Conservation (phyloP, 2,113 vertebrate species). For the Edolisoma coerulescens region DNA sequence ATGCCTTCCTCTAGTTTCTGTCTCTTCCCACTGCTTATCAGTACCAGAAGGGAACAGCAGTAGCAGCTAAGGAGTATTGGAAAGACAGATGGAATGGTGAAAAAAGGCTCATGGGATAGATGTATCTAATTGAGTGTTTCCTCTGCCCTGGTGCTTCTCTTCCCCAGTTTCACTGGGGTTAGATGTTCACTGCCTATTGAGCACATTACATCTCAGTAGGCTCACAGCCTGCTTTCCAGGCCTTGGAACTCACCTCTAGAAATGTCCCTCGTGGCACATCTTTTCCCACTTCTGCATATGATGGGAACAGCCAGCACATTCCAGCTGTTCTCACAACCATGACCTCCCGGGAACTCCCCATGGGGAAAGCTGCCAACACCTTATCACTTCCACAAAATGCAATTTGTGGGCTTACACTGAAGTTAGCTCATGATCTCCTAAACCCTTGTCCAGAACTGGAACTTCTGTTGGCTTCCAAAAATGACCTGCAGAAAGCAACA, state of each 20-base stretch:
- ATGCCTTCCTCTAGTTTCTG: background rate
- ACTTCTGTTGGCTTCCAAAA: background rate
- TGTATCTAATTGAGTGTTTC: background rate
- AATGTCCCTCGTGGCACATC: background rate
- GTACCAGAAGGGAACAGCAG: background rate
- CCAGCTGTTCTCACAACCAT: background rate
- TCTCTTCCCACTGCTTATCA: background rate
- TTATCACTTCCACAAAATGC: background rate
- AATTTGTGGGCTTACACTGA: background rate
- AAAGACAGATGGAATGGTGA: background rate
- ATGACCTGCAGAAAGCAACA: background rate
- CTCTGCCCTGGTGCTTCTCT: background rate
- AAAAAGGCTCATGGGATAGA: background rate
- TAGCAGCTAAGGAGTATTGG: background rate
- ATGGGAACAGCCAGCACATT: background rate
- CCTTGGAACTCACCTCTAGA: background rate
- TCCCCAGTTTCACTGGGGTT: background rate
- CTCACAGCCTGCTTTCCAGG: background rate
- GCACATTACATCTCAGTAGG: background rate
- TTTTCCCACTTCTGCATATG: background rate
- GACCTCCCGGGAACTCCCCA: background rate
- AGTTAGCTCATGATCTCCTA: background rate
- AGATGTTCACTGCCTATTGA: background rate
- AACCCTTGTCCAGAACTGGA: background rate
- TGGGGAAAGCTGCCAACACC: background rate